phyloP scores from a whole-genome alignment of 2,888 invertebrate genomes.

The Polydrusus pterygomalis region DNA sequence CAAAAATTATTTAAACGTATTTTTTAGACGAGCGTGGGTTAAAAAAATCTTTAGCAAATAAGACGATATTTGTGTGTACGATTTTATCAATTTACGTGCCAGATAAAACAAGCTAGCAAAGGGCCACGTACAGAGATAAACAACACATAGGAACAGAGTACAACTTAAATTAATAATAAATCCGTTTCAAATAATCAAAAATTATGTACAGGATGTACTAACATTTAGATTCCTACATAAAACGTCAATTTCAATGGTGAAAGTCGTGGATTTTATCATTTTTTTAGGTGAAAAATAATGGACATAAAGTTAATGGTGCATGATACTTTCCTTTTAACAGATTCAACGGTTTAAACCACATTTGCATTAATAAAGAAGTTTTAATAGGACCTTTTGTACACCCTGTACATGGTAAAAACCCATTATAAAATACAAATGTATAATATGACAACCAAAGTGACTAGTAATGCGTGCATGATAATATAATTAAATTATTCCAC shows the following conservation, averaged over 20 bases:
- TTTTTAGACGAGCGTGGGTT: not conserved
- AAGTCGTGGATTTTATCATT: not conserved
- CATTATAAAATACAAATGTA: too few relatives aligned
- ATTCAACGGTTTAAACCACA: too few relatives aligned
- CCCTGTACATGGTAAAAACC: too few relatives aligned
- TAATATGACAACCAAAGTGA: too few relatives aligned
- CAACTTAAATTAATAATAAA: not conserved
- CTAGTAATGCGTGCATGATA: too few relatives aligned
- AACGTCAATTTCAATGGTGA: not conserved
- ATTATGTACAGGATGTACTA: not conserved
- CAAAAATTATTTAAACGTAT: not conserved
- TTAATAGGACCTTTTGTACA: too few relatives aligned
- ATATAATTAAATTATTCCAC: too few relatives aligned
- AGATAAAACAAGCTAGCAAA: not conserved
- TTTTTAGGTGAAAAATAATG: too few relatives aligned
- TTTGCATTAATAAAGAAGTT: too few relatives aligned
- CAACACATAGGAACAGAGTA: not conserved
- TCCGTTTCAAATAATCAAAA: not conserved
- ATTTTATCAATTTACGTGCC: constrained; percentile 14
- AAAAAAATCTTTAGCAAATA: not conserved
- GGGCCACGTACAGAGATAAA: constrained; percentile 20
- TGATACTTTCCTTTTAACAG: too few relatives aligned
- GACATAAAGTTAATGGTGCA: too few relatives aligned
- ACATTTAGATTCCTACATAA: not conserved
- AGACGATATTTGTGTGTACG: not conserved